These are phyloP conservation scores for Anolis sagrei DNA, from an alignment of 2,113 vertebrate species.

Conservation along the genomic window DNA sequence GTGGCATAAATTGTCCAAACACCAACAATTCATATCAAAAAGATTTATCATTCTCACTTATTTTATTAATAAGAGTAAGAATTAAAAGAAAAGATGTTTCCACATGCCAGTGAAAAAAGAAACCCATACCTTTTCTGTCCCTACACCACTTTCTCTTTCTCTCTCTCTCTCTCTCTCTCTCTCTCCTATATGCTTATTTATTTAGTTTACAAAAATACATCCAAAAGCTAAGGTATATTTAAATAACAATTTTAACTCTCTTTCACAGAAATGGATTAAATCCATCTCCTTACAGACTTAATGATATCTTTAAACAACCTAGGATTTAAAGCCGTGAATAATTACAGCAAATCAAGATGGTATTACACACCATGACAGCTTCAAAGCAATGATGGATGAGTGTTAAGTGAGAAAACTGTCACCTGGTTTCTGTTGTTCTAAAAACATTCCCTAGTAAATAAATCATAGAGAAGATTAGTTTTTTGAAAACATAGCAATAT, in stretches of 20 bases:
- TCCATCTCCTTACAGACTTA: conserved; percentile 7
- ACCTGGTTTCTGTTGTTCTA: conserved; percentile 28
- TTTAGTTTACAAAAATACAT: conserved; percentile 1
- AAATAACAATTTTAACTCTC: conserved; percentile 34
- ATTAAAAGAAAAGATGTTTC: not conserved
- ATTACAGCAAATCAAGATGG: conserved; percentile 20
- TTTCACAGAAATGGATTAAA: conserved; percentile 30
- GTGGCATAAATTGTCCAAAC: conserved; percentile 5
- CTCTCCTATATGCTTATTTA: not conserved
- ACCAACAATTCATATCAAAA: conserved; percentile 7
- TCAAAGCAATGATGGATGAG: conserved; percentile 50
- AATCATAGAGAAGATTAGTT: conserved; percentile 30
- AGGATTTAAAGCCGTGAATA: conserved; percentile 43
- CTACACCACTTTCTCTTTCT: not conserved
- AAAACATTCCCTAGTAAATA: conserved; percentile 48
- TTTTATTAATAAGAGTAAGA: conserved; percentile 18
- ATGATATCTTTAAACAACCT: conserved; percentile 30
- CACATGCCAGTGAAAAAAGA: conserved; percentile 19
- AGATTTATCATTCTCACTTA: not conserved
- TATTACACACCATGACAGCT: conserved; percentile 41
- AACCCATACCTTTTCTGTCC: not conserved
- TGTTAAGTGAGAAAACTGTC: conserved; percentile 45
- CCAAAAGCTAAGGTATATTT: conserved; percentile 15
- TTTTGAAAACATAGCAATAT: conserved; percentile 19
- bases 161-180: not conserved